Percentiles rank a stretch among this genome's conserved stretches.
phyloP scores from a whole-genome alignment of 2,113 vertebrate species.

The Dipodomys ordii region DNA sequence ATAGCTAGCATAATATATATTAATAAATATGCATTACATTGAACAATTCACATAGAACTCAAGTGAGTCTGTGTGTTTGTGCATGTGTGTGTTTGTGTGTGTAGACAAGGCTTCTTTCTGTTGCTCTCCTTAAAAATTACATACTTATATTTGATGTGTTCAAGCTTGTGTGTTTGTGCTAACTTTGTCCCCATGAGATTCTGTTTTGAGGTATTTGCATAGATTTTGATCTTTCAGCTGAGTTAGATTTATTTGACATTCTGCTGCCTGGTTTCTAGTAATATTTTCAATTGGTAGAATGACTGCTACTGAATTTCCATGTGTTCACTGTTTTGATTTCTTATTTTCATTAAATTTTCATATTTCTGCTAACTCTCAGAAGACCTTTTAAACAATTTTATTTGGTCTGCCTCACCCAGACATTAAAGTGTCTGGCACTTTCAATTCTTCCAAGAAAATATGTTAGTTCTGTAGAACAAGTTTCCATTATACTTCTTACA shows the following conservation, averaged over 20 bases:
- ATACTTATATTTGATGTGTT: background rate
- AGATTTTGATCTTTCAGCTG: background rate
- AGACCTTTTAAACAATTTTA: constrained; percentile 13
- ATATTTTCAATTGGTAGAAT: background rate
- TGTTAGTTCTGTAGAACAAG: background rate
- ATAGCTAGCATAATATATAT: background rate
- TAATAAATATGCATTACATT: background rate
- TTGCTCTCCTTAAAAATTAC: background rate
- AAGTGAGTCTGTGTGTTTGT: background rate
- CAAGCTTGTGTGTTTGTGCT: background rate
- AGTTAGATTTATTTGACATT: background rate
- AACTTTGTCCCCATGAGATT: constrained; percentile 8
- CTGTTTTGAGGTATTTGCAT: background rate
- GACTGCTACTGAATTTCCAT: background rate
- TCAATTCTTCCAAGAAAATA: constrained; percentile 18
- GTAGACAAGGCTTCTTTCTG: background rate
- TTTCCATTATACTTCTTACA: background rate
- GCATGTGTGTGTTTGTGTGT: background rate
- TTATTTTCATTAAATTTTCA: constrained; percentile 22
- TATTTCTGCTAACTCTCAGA: constrained; percentile 11
- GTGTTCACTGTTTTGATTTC: background rate
- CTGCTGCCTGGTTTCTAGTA: background rate
- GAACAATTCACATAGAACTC: no score
- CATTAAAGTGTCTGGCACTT: background rate
- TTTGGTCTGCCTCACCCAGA: background rate